phyloP scores from a whole-genome alignment of 2,797 vertebrate genomes.

The Anableps anableps region DNA sequence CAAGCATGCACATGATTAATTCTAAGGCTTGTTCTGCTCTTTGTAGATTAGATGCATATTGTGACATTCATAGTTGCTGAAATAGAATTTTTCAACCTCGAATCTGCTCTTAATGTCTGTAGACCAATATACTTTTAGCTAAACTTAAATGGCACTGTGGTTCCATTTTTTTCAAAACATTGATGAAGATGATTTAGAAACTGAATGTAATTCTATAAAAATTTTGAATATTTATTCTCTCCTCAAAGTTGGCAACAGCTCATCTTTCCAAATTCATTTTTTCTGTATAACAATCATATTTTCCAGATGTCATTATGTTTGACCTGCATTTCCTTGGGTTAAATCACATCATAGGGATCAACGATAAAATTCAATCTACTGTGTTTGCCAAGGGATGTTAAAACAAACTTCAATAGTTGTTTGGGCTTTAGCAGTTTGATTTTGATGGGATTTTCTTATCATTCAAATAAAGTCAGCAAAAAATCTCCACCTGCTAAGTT shows the following conservation, averaged over 20 bases:
- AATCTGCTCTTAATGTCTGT: background rate
- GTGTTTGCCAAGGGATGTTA: constrained; percentile 87
- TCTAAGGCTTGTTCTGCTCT: constrained; percentile 8
- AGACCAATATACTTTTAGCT: background rate
- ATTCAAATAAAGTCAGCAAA: constrained; percentile 67
- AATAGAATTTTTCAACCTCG: constrained; percentile 4
- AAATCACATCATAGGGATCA: constrained; percentile 87
- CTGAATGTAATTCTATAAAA: constrained; percentile 58
- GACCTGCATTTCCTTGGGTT: constrained; percentile 80
- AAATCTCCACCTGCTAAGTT: constrained; percentile 63
- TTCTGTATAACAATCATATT: constrained; percentile 79
- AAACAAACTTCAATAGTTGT: constrained; percentile 88
- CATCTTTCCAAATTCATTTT: constrained; percentile 68
- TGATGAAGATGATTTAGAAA: constrained; percentile 60
- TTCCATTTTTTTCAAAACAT: constrained; percentile 70
- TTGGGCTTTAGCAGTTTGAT: constrained; percentile 80
- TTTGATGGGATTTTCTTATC: constrained; percentile 80
- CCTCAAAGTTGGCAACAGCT: constrained; percentile 54
- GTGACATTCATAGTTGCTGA: constrained; percentile 10
- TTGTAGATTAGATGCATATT: background rate
- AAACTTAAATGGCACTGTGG: constrained; percentile 58
- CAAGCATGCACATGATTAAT: constrained; percentile 55
- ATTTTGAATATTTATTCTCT: constrained; percentile 51
- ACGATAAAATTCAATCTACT: constrained; percentile 90
- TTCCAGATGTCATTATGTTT: constrained; percentile 77